Base-by-base conservation (phyloP, 2,888 invertebrate genomes). In the Eupithecia dodoneata region DNA sequence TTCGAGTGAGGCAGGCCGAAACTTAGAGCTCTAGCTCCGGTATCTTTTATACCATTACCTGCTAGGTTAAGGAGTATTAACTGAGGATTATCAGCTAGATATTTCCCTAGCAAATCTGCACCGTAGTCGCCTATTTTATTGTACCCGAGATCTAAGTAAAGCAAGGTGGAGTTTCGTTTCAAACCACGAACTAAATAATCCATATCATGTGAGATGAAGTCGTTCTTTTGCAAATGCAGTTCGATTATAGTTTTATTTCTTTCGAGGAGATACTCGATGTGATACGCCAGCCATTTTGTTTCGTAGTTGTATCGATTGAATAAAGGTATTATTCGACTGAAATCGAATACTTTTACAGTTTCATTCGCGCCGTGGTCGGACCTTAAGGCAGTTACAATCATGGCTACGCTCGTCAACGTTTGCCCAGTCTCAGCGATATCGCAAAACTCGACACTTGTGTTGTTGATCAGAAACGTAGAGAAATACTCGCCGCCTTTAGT, bases 61-160 rank as follows among this genome's bases (percentile, higher is more conserved):
- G 95, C 94, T 9, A 97, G 85, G 81, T 96, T 95, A 67, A 97
- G 83, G 0, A 94, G 92, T 47, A 94, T 82, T 15, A 97, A 84
- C 12, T 90, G 86, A 0, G 96, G 96, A 30, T 91, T 89, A 76
- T 91, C 92, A 4, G 89, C 83, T 63, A 97, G 87, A 92, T 96
- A 96, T 79, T 94, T 90, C 0, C 93, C 94, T 41, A 97, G 77
- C 73, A 95, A 81, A 78, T 96, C 95, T 0, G 94, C 91, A 0
- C 97, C 97, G 71, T 96, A 92, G 85, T 96, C 96, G 0, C 96
- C 96, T 18, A 97, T 95, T 79, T 91, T 94, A 81, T 97, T 97
- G 76, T 91, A 96, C 0, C 94, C 95, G 13, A 97, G 86, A 89
- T 97, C 96, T 47, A 97, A 86, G 74, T 96, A 92, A 30, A 94